phyloP scores from a whole-genome alignment of 2,888 invertebrate species.

The Azorinus chamasolen region DNA sequence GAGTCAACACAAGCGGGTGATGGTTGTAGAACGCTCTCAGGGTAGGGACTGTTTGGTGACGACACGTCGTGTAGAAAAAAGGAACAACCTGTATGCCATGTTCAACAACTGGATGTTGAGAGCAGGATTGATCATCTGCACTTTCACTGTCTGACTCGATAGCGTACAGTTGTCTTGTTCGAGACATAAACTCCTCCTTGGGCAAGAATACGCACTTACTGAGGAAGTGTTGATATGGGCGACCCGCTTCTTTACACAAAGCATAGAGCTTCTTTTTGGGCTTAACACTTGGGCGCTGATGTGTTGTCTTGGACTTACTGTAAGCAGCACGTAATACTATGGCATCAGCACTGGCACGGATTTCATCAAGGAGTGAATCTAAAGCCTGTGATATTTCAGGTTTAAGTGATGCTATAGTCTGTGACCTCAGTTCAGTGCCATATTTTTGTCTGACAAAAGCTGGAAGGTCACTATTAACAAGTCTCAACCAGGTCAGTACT shows the following conservation, averaged over 20 bases:
- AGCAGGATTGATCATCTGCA: neutral
- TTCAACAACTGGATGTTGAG: neutral
- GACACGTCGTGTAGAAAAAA: slow-evolving; percentile 38
- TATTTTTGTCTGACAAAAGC: slow-evolving; percentile 61
- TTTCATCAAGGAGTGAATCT: slow-evolving; percentile 59
- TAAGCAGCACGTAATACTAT: slow-evolving; percentile 22
- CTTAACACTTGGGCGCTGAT: neutral
- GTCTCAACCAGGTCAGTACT: slow-evolving; percentile 57
- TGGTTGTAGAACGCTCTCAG: no score
- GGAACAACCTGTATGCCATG: neutral
- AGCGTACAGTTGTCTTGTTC: neutral
- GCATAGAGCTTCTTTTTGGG: slow-evolving; percentile 14
- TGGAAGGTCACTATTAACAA: slow-evolving; percentile 56
- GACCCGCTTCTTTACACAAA: slow-evolving; percentile 59
- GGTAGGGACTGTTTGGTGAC: slow-evolving; percentile 54
- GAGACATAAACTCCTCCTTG: slow-evolving; percentile 11
- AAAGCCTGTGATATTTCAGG: slow-evolving; percentile 63
- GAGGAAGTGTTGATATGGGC: no score
- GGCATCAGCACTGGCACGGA: slow-evolving; percentile 30
- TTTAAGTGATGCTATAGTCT: slow-evolving; percentile 64
- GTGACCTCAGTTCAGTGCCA: slow-evolving; percentile 56
- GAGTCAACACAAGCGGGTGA: no score
- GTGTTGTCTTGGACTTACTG: neutral
- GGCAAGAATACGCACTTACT: slow-evolving; percentile 21
- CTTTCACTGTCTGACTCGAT: neutral